Conservation (phyloP, 2,113 vertebrate genomes). For the Oxyruncus cristatus region DNA sequence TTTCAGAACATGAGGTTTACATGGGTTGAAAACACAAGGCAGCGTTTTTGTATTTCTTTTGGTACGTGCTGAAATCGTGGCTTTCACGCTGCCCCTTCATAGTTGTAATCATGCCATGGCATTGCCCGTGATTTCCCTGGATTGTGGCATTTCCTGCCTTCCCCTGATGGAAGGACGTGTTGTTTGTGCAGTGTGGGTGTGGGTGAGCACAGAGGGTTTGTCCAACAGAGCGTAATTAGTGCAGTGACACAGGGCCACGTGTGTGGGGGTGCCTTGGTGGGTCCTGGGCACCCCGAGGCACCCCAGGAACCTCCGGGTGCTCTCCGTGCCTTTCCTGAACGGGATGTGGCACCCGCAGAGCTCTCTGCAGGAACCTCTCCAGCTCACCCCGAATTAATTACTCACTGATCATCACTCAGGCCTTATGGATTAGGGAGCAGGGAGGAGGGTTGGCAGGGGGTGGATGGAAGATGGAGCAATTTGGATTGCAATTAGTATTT, state of each 20-base stretch:
- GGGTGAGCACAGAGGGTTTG: background rate
- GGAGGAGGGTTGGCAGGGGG: conserved; percentile 13
- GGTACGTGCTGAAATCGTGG: background rate
- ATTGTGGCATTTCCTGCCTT: accelerated
- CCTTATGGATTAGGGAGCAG: conserved; percentile 4
- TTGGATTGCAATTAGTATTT: conserved; percentile 47
- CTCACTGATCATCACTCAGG: conserved; percentile 14
- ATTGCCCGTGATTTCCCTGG: accelerated
- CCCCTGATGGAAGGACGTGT: accelerated
- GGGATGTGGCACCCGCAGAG: background rate
- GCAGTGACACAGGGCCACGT: background rate
- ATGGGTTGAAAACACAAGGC: background rate
- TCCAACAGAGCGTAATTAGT: accelerated
- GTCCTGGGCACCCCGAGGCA: background rate
- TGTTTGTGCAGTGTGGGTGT: background rate
- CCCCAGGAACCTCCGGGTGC: accelerated
- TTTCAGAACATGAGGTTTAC: background rate
- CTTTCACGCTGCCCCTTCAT: background rate
- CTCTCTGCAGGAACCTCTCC: background rate
- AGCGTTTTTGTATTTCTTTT: background rate
- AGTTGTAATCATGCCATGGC: accelerated
- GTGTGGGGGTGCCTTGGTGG: background rate
- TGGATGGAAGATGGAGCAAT: background rate
- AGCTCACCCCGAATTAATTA: conserved; percentile 7
- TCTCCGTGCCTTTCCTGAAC: accelerated